These are phyloP conservation scores for Serrognathus titanus DNA, from an alignment of 2,888 invertebrate genomes.

Conservation along the genomic window DNA sequence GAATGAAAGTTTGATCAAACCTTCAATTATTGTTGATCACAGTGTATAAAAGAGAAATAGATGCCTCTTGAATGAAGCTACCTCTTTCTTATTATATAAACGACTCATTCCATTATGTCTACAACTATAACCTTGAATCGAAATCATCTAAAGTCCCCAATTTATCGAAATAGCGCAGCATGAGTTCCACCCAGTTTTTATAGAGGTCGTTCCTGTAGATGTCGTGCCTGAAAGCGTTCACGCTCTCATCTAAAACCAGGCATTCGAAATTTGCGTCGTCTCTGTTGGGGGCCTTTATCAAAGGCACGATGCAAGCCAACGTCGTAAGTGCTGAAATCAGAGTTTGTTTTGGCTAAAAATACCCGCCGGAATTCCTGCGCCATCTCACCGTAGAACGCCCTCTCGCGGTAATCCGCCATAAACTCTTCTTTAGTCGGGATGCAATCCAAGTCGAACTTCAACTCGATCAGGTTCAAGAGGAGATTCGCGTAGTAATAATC, in stretches of 20 bases:
- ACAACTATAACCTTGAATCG: too few species aligned
- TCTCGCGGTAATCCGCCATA: constrained; percentile 30
- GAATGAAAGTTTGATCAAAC: too few species aligned
- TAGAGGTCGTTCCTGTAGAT: constrained; percentile 40
- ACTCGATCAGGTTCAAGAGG: constrained; percentile 27
- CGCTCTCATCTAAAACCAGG: constrained; percentile 33
- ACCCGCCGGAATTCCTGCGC: neutral
- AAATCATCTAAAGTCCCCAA: constrained; percentile 30
- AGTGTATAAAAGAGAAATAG: too few species aligned
- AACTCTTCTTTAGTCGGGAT: constrained; percentile 34
- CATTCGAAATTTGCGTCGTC: constrained; percentile 40
- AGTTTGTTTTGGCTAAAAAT: neutral
- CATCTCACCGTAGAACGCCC: constrained; percentile 32
- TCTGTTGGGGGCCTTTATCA: constrained; percentile 37
- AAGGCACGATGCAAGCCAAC: constrained; percentile 37
- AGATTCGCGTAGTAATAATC: constrained; percentile 35
- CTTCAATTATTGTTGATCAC: too few species aligned
- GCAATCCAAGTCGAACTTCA: constrained; percentile 32
- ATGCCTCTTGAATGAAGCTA: too few species aligned
- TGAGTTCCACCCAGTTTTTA: constrained; percentile 34
- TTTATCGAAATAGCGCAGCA: constrained; percentile 39
- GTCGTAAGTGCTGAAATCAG: constrained; percentile 34
- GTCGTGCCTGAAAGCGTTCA: constrained; percentile 37
- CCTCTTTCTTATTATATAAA: too few species aligned
- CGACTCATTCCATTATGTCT: too few species aligned